Evolutionary conservation across 23 tunicate genomes (phyloP), one percentile per base, ranked within the genome.

Genomic region (Halocynthia aurantium): DNA sequence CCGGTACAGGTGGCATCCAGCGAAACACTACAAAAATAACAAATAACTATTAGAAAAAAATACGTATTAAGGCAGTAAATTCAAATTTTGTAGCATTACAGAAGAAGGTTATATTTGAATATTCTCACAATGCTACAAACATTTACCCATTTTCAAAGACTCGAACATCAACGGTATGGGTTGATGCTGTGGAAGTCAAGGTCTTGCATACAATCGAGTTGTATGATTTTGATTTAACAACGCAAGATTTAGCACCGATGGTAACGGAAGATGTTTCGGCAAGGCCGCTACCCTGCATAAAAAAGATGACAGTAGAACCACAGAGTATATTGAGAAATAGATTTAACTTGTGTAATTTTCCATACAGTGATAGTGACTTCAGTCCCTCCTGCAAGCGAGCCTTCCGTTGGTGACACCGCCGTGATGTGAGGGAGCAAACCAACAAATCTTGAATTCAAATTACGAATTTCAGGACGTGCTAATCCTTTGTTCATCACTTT

Each of bases 371-470:
- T 8, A 6, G 82, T 77, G 11, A 92, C 61, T 7, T 44, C 60
- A 8, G 88, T 82, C 58, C 93, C 92, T 6, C 98, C 98, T 2
- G 44, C 62, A 22, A 82, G 74, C 44, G 98, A 92, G 6, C 92
- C 98, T 20, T 53, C 52, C 5, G 51, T 78, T 44, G 92, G 85
- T 19, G 76, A 11, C 0, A 82, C 64, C 7, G 69, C 22, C 5
- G 88, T 22, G 57, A 92, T 71, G 15, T 53, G 21, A 7, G 78
- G 78, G 12, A 53, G n/a, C 22, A 74, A 44, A 10, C 31, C 78
- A 6, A 54, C 6, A 54, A 54, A 74, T 6, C 78, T 20, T 8
- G 55, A 9, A 7, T 13, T 11, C 8, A 51, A 22, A 74, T 12
- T 52, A 51, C 78, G 63, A 22, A 74, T 74, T 8, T 53, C 51